Evolutionary conservation across 2,113 vertebrate genomes (phyloP), one percentile per base, ranked within the genome.

Genomic region (Amia ocellicauda): DNA sequence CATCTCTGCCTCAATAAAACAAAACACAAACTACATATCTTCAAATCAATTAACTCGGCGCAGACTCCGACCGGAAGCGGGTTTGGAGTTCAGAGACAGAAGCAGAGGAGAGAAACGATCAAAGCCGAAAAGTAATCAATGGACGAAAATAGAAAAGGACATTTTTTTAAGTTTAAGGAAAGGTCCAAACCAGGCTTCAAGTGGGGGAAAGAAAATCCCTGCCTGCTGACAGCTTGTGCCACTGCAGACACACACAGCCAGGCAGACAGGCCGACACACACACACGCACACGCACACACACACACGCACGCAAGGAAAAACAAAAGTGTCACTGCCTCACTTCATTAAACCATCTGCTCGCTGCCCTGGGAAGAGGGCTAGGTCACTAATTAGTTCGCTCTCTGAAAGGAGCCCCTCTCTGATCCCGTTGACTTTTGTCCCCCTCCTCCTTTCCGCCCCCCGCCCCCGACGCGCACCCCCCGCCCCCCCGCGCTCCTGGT

Each of bases 351-450:
- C 89, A 89, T 85, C 86, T 83, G 85, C 80, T 85, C 78, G 79
- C 69, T 89, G 85, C 85, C 87, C 88, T 89, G 86, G 83, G 85
- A 88, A 89, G 79, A 85, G 82, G 86, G 84, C 82, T 80, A 79
- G 84, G 88, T 88, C 85, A 85, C 82, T 91, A 91, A 91, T 90
- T 92, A 92, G 88, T 89, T 90, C 87, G 88, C 87, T 84, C 83
- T 89, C 88, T 87, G 86, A 90, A 90, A 89, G 88, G 88, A 82
- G 84, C 78, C 87, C 81, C 89, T 86, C 45, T 86, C 86, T 88
- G 83, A 89, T 89, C 86, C 86, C 84, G 80, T 81, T 92, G 89
- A 91, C 89, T 90, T 88, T 85, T 92, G 89, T 88, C 86, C 62
- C 23, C 49, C 58, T n/a, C 57, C 42, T 77, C 67, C 78, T 74